Base-by-base conservation (phyloP, 2,888 invertebrate genomes). In the Kuschelorhynchus macadamiae region DNA sequence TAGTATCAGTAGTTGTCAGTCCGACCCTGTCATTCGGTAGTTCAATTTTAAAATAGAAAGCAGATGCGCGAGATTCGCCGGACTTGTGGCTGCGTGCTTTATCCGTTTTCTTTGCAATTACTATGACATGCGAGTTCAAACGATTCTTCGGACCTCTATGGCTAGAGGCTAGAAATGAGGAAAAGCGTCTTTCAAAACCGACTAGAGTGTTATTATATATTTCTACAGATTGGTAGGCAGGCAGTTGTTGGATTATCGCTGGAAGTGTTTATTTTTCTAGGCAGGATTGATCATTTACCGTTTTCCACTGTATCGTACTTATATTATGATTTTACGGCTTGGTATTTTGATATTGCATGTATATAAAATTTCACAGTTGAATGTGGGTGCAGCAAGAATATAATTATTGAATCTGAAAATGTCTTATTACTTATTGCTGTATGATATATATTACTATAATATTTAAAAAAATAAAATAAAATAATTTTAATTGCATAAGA, bases 191-290 rank as follows among this genome's bases (percentile, higher is more conserved):
- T 36, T 39, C 39, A 30, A 46, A 59, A 52, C 12, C 42, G 17
- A 14, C 41, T 18, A 36, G 17, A 50, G 49, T 41, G 60, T 61
- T 62, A 53, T 62, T 62, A 62, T 44, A 52, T 9, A 53, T 65
- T 65, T 57, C 59, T 65, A 52, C 39, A 42, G 50, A 42, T 50
- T 50, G 64, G 50, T 57, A 57, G 64, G 57, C 57, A 46, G 59
- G 39, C 25, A 50, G 17, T 60, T 12, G 60, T 60, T 16, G 60
- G 60, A 60, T 50, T 60, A 60, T 50, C 41, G 60, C 50, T 41
- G 50, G 41, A 21, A 60, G 60, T 60, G 60, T 60, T 60, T 56
- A 44, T 44, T 32, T 44, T 60, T 49, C 60, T 36, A 11, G 30
- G 21, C 25, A 17, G 56, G 46, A 57, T 47, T 47, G 50, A 50